Conservation (phyloP, 2,113 vertebrate species). For the Hydrolagus affinis region DNA sequence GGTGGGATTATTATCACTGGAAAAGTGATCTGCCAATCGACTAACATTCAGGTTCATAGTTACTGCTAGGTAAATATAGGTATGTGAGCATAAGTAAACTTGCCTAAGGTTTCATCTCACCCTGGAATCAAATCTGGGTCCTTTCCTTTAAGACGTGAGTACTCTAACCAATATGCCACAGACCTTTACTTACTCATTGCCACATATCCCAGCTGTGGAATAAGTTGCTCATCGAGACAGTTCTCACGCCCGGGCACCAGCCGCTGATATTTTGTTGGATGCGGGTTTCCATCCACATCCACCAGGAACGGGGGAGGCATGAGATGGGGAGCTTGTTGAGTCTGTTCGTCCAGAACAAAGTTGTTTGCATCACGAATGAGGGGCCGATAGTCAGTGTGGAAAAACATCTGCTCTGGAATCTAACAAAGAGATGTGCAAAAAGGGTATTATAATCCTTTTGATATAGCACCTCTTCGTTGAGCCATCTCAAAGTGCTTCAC, state of each 20-base stretch:
- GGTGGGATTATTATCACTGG: no score
- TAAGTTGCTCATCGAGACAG: constrained; percentile 79
- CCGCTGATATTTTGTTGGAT: constrained; percentile 83
- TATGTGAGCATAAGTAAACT: no score
- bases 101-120: no score
- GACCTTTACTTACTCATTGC: constrained; percentile 74
- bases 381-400: constrained; percentile 93
- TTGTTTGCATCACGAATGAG: constrained; percentile 85
- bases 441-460: no score
- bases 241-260: constrained; percentile 90
- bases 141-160: no score
- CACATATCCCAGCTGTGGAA: constrained; percentile 90
- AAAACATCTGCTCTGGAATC: constrained; percentile 98
- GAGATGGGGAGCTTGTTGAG: constrained; percentile 93
- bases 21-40: no score
- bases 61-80: no score
- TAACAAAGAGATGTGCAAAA: constrained; percentile 38
- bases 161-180: no score
- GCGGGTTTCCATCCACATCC: constrained; percentile 93
- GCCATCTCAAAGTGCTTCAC: no score
- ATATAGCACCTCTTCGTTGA: no score
- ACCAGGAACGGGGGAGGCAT: constrained; percentile 97
- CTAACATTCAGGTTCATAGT: no score
- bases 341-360: constrained; percentile 93
- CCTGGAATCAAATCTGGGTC: no score